A percentile compares a stretch with the other conserved stretches of the same genome.
Evolutionary conservation across 92 coral and sea anemone genomes (phyloP).

Genomic region (Porites lobata): DNA sequence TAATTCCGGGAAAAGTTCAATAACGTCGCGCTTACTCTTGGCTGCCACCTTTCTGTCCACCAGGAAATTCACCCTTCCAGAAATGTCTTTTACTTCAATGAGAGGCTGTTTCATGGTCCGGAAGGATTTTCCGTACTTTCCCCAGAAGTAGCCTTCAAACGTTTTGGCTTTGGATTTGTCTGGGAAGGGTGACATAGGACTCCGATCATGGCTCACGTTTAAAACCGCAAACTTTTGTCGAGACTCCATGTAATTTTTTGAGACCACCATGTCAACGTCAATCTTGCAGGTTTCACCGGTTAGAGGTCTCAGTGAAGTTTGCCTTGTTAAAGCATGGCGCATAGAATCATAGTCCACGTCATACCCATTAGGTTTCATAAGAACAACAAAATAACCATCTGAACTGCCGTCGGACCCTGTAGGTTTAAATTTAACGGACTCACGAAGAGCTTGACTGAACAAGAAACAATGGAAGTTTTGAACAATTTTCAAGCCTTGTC

Average conservation of each 20-base stretch:
- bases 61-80: slow-evolving; percentile 74
- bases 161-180: slow-evolving; percentile 78
- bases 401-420: slow-evolving; percentile 49
- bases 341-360: slow-evolving; percentile 38
- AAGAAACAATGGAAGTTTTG: slow-evolving; percentile 72
- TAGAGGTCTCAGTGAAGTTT: not conserved
- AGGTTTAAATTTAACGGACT: slow-evolving; percentile 49
- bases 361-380: slow-evolving; percentile 27
- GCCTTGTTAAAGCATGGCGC: not conserved
- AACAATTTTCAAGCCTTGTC: slow-evolving; percentile 36
- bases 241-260: slow-evolving; percentile 10
- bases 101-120: slow-evolving; percentile 71
- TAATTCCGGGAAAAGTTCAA: slow-evolving; percentile 80
- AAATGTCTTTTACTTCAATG: slow-evolving; percentile 61
- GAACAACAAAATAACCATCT: slow-evolving; percentile 86
- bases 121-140: slow-evolving; percentile 41
- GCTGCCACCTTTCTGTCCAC: slow-evolving; percentile 66
- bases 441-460: slow-evolving; percentile 72
- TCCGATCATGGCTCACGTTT: slow-evolving; percentile 49
- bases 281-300: not conserved
- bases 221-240: slow-evolving; percentile 61
- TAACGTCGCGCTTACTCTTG: slow-evolving; percentile 42
- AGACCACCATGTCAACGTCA: slow-evolving; percentile 19
- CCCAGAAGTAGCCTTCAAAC: slow-evolving; percentile 76
- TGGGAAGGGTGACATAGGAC: slow-evolving; percentile 80